A percentile compares a stretch with the other conserved stretches of the same genome.
Conservation (phyloP, 2,888 invertebrate genomes). For the Agonopterix alstromeriana region DNA sequence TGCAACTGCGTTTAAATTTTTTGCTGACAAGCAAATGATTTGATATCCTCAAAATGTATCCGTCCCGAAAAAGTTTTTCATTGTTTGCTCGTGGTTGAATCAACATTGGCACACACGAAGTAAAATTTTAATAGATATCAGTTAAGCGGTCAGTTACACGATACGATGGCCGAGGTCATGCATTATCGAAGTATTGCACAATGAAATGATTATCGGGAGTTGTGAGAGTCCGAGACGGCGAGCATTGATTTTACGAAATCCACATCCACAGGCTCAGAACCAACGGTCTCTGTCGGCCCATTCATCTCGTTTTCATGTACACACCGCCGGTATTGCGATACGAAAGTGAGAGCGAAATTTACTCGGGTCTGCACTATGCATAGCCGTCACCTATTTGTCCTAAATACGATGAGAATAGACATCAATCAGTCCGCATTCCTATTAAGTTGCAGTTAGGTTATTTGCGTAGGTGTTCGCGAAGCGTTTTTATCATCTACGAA, state of each 20-base stretch:
- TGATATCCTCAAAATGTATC: no score
- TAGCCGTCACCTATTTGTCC: neutral
- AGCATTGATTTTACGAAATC: slow-evolving; percentile 72
- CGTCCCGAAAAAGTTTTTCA: no score
- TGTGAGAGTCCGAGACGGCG: slow-evolving; percentile 54
- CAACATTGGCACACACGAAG: slow-evolving; percentile 36
- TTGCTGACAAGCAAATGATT: no score
- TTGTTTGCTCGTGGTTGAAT: slow-evolving; percentile 10
- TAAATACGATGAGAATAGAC: neutral
- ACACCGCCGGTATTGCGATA: slow-evolving; percentile 62
- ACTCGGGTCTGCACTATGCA: slow-evolving; percentile 56
- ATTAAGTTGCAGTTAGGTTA: neutral
- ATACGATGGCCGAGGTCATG: slow-evolving; percentile 42
- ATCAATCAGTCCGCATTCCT: neutral
- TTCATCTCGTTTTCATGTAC: slow-evolving; percentile 76
- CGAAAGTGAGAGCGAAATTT: slow-evolving; percentile 74
- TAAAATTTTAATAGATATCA: slow-evolving; percentile 49
- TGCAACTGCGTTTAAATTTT: no score
- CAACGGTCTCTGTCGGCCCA: slow-evolving; percentile 67
- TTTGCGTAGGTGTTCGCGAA: no score
- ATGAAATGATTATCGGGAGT: slow-evolving; percentile 60
- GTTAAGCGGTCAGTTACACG: slow-evolving; percentile 51
- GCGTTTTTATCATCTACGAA: no score
- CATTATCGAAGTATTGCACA: slow-evolving; percentile 58
- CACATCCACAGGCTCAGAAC: slow-evolving; percentile 63